Conservation (phyloP, 2,888 invertebrate species). For the Catocala nupta region DNA sequence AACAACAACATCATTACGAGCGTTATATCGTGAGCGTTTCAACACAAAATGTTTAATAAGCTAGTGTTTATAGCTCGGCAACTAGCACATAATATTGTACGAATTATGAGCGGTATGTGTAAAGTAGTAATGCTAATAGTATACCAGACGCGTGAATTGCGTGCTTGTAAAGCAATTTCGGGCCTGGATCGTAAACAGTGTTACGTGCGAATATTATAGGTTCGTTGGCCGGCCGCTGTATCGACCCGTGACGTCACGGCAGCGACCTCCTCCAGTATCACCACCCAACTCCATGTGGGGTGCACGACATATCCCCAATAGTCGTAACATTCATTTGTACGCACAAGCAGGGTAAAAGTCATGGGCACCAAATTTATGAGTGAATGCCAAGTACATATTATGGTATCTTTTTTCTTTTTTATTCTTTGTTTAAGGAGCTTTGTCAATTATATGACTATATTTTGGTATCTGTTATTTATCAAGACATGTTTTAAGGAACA, state of each 20-base stretch:
- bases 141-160: slow-evolving; percentile 20
- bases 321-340: slow-evolving; percentile 28
- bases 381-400: neutral
- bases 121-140: slow-evolving; percentile 4
- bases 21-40: neutral
- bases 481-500: no score
- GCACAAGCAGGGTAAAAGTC: slow-evolving; percentile 16
- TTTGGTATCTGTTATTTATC: no score
- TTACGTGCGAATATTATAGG: slow-evolving; percentile 61
- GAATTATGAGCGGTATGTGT: slow-evolving; percentile 5
- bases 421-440: no score
- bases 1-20: neutral
- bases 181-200: slow-evolving; percentile 45
- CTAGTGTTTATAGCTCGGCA: neutral
- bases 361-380: slow-evolving; percentile 1
- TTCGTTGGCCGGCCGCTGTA: slow-evolving; percentile 69
- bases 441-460: no score
- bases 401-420: neutral
- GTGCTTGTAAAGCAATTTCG: slow-evolving; percentile 38
- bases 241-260: slow-evolving; percentile 69
- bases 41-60: neutral
- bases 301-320: slow-evolving; percentile 23
- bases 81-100: neutral
- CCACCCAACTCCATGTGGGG: slow-evolving; percentile 27
- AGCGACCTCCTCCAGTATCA: slow-evolving; percentile 43